These are phyloP conservation scores for Rhimphoctona megacephalus DNA, from an alignment of 2,888 invertebrate genomes.

Conservation along the genomic window DNA sequence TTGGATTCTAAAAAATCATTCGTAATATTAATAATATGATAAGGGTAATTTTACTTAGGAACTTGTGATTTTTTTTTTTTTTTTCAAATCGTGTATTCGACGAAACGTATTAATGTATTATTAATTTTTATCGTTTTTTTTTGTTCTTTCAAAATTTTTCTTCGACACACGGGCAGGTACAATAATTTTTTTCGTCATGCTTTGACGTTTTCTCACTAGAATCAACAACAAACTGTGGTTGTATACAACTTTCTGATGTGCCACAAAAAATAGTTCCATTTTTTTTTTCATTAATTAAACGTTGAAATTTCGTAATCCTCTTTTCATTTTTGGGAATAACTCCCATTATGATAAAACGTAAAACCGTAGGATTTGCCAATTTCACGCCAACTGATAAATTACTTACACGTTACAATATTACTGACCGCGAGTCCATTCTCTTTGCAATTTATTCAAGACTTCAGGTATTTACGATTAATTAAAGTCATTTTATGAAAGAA, in stretches of 20 bases:
- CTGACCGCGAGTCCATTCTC: slow-evolving; percentile 18
- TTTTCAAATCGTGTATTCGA: slow-evolving; percentile 34
- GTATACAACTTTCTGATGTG: slow-evolving; percentile 18
- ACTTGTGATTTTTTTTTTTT: slow-evolving; percentile 37
- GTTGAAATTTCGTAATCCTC: not conserved
- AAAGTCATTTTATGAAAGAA: not conserved
- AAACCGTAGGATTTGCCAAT: slow-evolving; percentile 9
- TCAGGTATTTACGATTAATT: not conserved
- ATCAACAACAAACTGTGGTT: slow-evolving; percentile 40
- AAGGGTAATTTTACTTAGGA: slow-evolving; percentile 58
- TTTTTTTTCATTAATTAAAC: not conserved
- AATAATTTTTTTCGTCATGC: slow-evolving; percentile 54
- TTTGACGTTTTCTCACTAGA: slow-evolving; percentile 50
- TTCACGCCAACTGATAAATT: not conserved
- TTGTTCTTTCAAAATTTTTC: slow-evolving; percentile 15
- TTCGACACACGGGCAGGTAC: slow-evolving; percentile 58
- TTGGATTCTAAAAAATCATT: slow-evolving; percentile 17
- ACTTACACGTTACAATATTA: too few species aligned
- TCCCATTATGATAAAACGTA: not conserved
- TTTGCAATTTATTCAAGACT: not conserved
- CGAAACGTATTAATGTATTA: slow-evolving; percentile 42
- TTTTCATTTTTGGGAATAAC: slow-evolving; percentile 3
- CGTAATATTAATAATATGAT: slow-evolving; percentile 56
- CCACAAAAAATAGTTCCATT: slow-evolving; percentile 33
- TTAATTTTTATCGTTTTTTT: slow-evolving; percentile 27